Evolutionary conservation across 2,113 vertebrate genomes (phyloP), one percentile per base, ranked within the genome.

Genomic region (Austrofundulus limnaeus): DNA sequence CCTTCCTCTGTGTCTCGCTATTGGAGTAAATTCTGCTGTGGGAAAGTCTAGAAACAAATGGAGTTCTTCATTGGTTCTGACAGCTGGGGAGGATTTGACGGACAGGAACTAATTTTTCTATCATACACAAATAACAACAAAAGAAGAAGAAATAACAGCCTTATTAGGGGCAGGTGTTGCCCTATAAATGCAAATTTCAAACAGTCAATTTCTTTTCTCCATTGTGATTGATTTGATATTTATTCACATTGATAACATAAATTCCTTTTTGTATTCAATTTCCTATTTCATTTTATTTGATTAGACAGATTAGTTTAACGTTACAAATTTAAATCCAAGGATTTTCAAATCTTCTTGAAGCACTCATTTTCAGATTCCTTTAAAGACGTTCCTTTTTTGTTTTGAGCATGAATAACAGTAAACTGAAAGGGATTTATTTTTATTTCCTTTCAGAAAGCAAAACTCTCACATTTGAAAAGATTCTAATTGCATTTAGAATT

Each of bases 81-180:
- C 94, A 95, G 91, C 82, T 90, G 78, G 66, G 89, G 70, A 80
- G 90, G 82, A 83, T 93, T 92, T 96, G 94, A 96, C 72, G 83
- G 94, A 92, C 92, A 93, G 88, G 84, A 91, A 88, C 89, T 88
- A 90, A 90, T 92, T 92, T 91, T 88, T 75, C 83, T 84, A 91
- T 92, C 88, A 90, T 87, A 89, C 61, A 51, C 81, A 90, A 88
- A 90, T 90, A 88, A 84, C 87, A 90, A 85, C 78, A 72, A 53
- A 77, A 82, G 70, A 60, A 56, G 37, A 70, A 61, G 14, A 51
- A 69, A 56, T 86, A 79, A 83, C 64, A 77, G 64, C 50, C 75
- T 87, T 77, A 85, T 87, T 87, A 87, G 69, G 81, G 52, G 66
- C 87, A 88, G 89, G 84, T 92, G 87, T 81, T 77, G 87, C 84